phyloP scores from a whole-genome alignment of 2,888 invertebrate genomes.

The Uropetala carovei region DNA sequence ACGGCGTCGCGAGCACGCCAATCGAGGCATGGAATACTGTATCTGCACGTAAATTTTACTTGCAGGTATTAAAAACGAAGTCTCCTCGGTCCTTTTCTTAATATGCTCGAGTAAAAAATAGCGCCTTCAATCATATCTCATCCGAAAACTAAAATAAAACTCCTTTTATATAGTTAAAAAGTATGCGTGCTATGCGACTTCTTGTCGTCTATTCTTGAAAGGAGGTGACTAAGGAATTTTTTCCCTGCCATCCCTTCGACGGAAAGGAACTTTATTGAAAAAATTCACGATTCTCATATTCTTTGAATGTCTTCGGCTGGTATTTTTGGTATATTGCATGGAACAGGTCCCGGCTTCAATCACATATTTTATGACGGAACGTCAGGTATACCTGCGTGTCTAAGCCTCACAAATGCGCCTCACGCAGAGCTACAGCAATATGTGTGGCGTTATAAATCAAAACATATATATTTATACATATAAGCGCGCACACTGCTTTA shows the following conservation, averaged over 20 bases:
- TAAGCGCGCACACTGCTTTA: background rate
- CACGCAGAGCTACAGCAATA: background rate
- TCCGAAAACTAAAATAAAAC: background rate
- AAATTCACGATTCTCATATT: constrained; percentile 28
- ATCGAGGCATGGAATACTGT: too few species aligned
- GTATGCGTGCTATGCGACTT: background rate
- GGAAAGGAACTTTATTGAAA: constrained; percentile 8
- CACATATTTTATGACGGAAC: background rate
- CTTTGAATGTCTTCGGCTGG: constrained; percentile 5
- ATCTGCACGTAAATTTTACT: too few species aligned
- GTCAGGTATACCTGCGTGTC: constrained; percentile 25
- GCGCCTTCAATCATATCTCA: background rate
- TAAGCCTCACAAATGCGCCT: background rate
- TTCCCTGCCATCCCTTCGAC: background rate
- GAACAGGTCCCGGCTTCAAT: constrained; percentile 25
- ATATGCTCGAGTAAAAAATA: too few species aligned
- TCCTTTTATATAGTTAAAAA: background rate
- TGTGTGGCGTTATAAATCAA: background rate
- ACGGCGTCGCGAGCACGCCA: too few species aligned
- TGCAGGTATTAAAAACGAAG: too few species aligned
- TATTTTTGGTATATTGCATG: constrained; percentile 11
- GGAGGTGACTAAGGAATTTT: background rate
- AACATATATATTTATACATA: background rate
- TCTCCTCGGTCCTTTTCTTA: too few species aligned
- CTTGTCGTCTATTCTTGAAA: background rate